phyloP scores from a whole-genome alignment of 2,888 invertebrate genomes.

The Rhagonycha lutea region DNA sequence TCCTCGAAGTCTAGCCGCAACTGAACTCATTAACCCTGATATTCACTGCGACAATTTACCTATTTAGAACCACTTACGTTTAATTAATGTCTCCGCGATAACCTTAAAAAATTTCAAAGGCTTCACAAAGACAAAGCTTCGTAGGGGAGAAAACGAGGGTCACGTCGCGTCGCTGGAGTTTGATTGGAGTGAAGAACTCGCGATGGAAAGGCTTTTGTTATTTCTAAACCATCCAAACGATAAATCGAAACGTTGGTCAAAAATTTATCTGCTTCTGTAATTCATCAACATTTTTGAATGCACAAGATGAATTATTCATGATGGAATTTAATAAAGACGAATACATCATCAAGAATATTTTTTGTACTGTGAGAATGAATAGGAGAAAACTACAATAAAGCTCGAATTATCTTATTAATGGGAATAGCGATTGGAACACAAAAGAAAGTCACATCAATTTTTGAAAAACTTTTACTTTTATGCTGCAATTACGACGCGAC shows the following conservation, averaged over 20 bases:
- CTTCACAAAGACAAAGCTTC: not conserved
- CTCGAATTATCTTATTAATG: not conserved
- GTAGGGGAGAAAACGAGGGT: not conserved
- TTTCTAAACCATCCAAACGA: not conserved
- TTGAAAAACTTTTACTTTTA: not conserved
- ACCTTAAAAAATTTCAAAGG: not conserved
- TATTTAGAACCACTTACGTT: conserved; percentile 23
- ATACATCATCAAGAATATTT: not conserved
- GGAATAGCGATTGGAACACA: not conserved
- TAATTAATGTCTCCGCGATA: conserved; percentile 6
- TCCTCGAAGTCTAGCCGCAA: conserved; percentile 42
- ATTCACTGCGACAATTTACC: conserved; percentile 32
- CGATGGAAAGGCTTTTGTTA: not conserved
- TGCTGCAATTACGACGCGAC: not conserved
- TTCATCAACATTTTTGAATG: not conserved
- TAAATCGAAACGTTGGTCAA: no score
- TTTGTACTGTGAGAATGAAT: not conserved
- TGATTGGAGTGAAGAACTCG: not conserved
- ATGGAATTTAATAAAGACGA: not conserved
- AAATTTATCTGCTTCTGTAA: no score
- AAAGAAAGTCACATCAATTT: not conserved
- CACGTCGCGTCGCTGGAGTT: not conserved
- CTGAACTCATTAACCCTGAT: conserved; percentile 37
- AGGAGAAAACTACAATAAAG: not conserved
- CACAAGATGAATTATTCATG: not conserved